Percentiles rank a stretch among this genome's conserved stretches.
Evolutionary conservation across 2,113 vertebrate species (phyloP).

Genomic region (Corvus moneduloides): DNA sequence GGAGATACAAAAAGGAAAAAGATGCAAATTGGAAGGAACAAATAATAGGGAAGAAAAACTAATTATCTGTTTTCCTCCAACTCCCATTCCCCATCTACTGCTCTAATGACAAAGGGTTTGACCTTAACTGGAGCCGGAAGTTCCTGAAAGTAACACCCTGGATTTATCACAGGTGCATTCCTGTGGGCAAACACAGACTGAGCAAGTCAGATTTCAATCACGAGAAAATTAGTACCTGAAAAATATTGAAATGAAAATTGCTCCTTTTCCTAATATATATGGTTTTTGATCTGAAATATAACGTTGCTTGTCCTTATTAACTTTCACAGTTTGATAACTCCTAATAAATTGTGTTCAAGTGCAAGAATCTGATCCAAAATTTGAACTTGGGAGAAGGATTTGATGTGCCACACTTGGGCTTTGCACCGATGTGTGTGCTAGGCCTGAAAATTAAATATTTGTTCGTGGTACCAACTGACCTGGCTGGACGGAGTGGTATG

Average conservation of each 20-base stretch:
- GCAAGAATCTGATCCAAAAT: background rate
- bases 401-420: background rate
- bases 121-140: background rate
- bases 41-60: background rate
- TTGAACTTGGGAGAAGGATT: background rate
- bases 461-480: background rate
- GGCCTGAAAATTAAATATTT: background rate
- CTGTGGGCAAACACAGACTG: background rate
- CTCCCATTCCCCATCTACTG: background rate
- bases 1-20: background rate
- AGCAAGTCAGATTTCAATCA: background rate
- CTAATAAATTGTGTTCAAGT: background rate
- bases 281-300: background rate
- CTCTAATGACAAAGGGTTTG: background rate
- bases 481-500: background rate
- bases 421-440: background rate
- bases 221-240: background rate
- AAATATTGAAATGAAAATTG: background rate
- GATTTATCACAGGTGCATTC: background rate
- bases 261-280: background rate
- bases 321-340: background rate
- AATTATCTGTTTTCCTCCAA: background rate
- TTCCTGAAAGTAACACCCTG: background rate
- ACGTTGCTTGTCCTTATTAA: accelerated
- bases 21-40: background rate